Evolutionary conservation across 2,888 invertebrate species (phyloP), one percentile per base, ranked within the genome.

Genomic region (Amitus sp.): DNA sequence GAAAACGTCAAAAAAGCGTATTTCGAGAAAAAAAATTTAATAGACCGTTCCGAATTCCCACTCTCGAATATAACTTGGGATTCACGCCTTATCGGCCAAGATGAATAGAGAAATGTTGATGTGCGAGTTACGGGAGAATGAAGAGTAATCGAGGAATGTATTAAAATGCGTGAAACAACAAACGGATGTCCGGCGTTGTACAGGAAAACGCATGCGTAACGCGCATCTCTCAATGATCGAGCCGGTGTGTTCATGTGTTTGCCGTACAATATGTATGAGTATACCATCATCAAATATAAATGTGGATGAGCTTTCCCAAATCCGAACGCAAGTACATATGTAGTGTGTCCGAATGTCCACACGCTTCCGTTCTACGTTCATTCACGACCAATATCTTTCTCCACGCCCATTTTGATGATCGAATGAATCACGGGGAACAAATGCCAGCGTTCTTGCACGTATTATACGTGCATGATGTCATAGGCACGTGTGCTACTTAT

Each of bases 141-240:
- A 40, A 13, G 23, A 5, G 7, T 27, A 9, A 23, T 2, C 13
- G 7, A 33, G 12, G n/a, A 13, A 40, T 28, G 47, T 37, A 54
- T 54, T 54, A 23, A 34, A 10, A 54, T 54, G 47, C 54, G 47
- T 47, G 19, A 42, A 40, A 47, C 47, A 39, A 27, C n/a, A n/a
- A 12, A 46, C 53, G 53, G 53, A 53, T 53, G 46, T 53, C 53
- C 53, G 47, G 53, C 40, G 27, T 40, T 34, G 39, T 13, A 23
- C 40, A 43, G 47, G 47, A 40, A 47, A 37, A 47, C 34, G 15
- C 39, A 23, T 30, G 46, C 39, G 37, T 13, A 43, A 43, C 45
- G 34, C 27, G 37, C 13, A 20, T 9, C 46, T 46, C 46, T 27
- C 9, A 28, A 28, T 40, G 40, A 46, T 45, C 53, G 53, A n/a